Percentiles rank a stretch among this genome's conserved stretches.
Evolutionary conservation across 2,113 vertebrate genomes (phyloP).

Genomic region (Seriola dumerili): DNA sequence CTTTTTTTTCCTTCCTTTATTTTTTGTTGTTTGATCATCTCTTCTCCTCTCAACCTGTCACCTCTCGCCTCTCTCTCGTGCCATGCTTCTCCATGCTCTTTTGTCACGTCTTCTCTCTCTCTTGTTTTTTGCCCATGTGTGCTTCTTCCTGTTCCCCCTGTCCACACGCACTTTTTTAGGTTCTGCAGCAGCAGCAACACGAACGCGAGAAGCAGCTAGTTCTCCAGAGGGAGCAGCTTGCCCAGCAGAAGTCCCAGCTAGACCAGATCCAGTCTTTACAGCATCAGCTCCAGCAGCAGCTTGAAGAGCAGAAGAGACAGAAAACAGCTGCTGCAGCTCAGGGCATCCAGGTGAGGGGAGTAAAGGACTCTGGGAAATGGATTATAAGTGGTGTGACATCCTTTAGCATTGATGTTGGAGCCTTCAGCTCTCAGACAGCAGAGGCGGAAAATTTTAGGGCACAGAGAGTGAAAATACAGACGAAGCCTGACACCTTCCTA

Average conservation of each 20-base stretch:
- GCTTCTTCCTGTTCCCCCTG: constrained; percentile 22
- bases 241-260: constrained; percentile 96
- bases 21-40: constrained; percentile 13
- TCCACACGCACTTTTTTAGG: constrained; percentile 76
- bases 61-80: not conserved
- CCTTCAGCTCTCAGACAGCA: no score
- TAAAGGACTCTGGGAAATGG: not conserved
- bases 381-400: not conserved
- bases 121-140: constrained; percentile 2
- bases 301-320: constrained; percentile 95
- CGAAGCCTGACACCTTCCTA: no score
- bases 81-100: not conserved
- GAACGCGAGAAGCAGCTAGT: constrained; percentile 96
- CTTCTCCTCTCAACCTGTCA: not conserved
- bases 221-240: constrained; percentile 94
- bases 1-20: constrained; percentile 9
- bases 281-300: constrained; percentile 96
- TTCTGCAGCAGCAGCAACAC: constrained; percentile 96
- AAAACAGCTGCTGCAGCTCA: constrained; percentile 84
- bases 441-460: no score
- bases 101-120: not conserved
- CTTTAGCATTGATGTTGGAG: not conserved
- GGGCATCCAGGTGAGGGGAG: constrained; percentile 50
- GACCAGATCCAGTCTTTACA: constrained; percentile 98
- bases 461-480: no score